These are phyloP conservation scores for Camponotus fellah DNA, from an alignment of 2,888 invertebrate genomes.

Conservation along the genomic window DNA sequence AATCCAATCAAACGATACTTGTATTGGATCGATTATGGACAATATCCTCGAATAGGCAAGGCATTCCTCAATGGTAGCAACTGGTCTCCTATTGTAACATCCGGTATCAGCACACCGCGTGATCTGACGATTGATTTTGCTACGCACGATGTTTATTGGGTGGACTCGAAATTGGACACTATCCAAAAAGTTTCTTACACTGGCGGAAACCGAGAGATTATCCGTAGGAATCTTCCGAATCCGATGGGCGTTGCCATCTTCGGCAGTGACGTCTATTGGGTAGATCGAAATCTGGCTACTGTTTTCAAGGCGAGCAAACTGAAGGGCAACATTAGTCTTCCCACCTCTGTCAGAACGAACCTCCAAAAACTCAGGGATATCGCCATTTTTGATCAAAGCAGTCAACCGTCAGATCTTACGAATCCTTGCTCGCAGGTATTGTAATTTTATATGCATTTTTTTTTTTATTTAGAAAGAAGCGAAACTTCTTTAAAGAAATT, in stretches of 20 bases:
- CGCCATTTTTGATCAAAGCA: slow-evolving; percentile 95
- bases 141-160: slow-evolving; percentile 99
- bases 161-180: slow-evolving; percentile 97
- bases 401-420: slow-evolving; percentile 94
- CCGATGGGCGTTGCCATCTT: slow-evolving; percentile 97
- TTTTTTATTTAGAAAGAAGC: neutral
- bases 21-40: slow-evolving; percentile 99
- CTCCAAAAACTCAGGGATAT: slow-evolving; percentile 95
- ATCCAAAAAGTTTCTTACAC: slow-evolving; percentile 96
- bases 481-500: neutral
- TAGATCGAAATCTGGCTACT: slow-evolving; percentile 95
- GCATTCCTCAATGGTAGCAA: slow-evolving; percentile 95
- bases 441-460: neutral
- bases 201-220: slow-evolving; percentile 93
- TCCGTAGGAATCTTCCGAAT: slow-evolving; percentile 95
- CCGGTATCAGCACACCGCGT: slow-evolving; percentile 96
- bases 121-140: slow-evolving; percentile 97
- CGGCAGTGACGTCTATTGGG: slow-evolving; percentile 96
- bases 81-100: slow-evolving; percentile 94
- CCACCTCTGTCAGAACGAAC: slow-evolving; percentile 93
- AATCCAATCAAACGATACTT: slow-evolving; percentile 97
- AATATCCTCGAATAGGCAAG: slow-evolving; percentile 97
- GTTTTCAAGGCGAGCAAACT: slow-evolving; percentile 93
- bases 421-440: slow-evolving; percentile 92
- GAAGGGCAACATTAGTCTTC: slow-evolving; percentile 90